Base-by-base conservation (phyloP, 2,888 invertebrate genomes). In the Endotricha flammealis region DNA sequence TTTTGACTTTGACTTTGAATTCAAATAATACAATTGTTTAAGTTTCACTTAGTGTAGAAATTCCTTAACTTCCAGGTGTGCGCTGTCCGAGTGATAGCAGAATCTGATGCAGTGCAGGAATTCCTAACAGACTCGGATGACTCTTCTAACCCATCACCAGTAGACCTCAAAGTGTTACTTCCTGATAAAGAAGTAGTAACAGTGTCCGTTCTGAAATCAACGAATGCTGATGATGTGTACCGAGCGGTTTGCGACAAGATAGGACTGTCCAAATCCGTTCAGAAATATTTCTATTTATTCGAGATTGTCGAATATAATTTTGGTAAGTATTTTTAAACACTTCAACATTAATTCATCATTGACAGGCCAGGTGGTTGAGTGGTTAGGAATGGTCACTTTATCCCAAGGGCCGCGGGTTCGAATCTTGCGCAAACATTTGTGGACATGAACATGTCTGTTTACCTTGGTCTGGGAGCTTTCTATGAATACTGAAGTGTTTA, bases 301-400 rank as follows among this genome's bases (percentile, higher is more conserved):
- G 99, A 99, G 86, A 96, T 97, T 54, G 95, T 98, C 36, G 98
- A 99, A 73, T 96, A 97, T 73, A 96, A 96, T 82, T 98, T 98
- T 80, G 97, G 96, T 96, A 65, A 89, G 90, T 72, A 1, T 12
- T 4, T 2, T 28, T 13, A 4, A n/a, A n/a, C n/a, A n/a, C n/a
- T n/a, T n/a, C n/a, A n/a, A n/a, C n/a, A n/a, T n/a, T n/a, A n/a
- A n/a, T n/a, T n/a, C n/a, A n/a, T n/a, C n/a, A n/a, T n/a, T n/a
- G n/a, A n/a, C n/a, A n/a, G n/a, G n/a, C n/a, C n/a, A n/a, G n/a
- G n/a, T n/a, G n/a, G n/a, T n/a, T n/a, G n/a, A n/a, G n/a, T n/a
- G n/a, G n/a, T n/a, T n/a, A n/a, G n/a, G n/a, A n/a, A n/a, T n/a
- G n/a, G n/a, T n/a, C n/a, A n/a, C n/a, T n/a, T n/a, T n/a, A n/a